Percentiles rank a stretch among this genome's conserved stretches.
phyloP scores from a whole-genome alignment of 1,140 invertebrate genomes.

The Papilio dardanus region DNA sequence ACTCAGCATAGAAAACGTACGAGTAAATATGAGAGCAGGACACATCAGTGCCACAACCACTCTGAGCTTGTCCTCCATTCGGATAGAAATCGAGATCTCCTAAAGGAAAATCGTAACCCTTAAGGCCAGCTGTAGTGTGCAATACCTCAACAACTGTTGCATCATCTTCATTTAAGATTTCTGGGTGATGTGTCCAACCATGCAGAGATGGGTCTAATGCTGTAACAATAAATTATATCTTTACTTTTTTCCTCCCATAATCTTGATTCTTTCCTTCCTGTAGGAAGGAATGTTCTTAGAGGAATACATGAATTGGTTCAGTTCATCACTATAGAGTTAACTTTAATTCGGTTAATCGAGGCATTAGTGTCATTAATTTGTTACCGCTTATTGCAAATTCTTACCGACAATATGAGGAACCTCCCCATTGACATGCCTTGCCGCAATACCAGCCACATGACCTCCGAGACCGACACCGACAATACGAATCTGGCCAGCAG shows the following conservation, averaged over 20 bases:
- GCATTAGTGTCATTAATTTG: no score
- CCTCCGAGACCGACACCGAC: slow-evolving; percentile 70
- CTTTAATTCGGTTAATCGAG: neutral
- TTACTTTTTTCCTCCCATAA: slow-evolving; percentile 14
- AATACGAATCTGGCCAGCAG: slow-evolving; percentile 50
- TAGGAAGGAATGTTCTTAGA: no score
- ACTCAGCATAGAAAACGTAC: slow-evolving; percentile 69
- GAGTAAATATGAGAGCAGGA: slow-evolving; percentile 60
- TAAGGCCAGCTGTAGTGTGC: slow-evolving; percentile 85
- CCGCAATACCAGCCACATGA: slow-evolving; percentile 69
- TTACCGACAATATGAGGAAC: slow-evolving; percentile 68
- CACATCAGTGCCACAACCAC: slow-evolving; percentile 52
- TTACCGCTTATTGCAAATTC: slow-evolving; percentile 26
- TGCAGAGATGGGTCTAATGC: slow-evolving; percentile 83
- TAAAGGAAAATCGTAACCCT: slow-evolving; percentile 82
- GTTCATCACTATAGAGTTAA: neutral
- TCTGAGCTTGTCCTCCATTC: slow-evolving; percentile 83
- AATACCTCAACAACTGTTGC: slow-evolving; percentile 87
- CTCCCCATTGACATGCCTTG: slow-evolving; percentile 48
- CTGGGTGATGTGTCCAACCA: slow-evolving; percentile 74
- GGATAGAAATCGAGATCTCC: slow-evolving; percentile 88
- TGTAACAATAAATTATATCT: slow-evolving; percentile 46
- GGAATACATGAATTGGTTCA: no score
- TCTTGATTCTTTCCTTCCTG: no score
- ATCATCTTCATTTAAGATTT: slow-evolving; percentile 83